A percentile compares a stretch with the other conserved stretches of the same genome.
Evolutionary conservation across 2,113 vertebrate genomes (phyloP).

Genomic region (Ursus arctos): DNA sequence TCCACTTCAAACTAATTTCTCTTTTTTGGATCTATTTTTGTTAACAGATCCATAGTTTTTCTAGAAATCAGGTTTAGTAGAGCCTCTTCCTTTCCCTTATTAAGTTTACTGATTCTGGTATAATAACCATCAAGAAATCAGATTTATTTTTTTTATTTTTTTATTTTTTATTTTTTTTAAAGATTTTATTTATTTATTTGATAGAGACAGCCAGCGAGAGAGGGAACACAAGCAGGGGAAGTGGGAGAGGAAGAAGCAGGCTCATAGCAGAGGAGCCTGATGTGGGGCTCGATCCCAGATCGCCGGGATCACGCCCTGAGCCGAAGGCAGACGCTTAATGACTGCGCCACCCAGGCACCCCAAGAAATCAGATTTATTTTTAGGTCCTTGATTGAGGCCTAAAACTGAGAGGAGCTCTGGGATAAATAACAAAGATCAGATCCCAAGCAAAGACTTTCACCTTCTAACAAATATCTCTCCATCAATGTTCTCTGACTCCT

Average conservation of each 20-base stretch:
- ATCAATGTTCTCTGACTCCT: neutral
- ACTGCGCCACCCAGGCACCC: no score
- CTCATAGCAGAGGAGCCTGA: no score
- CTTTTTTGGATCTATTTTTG: neutral
- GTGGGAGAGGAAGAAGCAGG: no score
- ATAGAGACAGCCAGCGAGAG: no score
- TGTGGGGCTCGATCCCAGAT: no score
- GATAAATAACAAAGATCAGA: neutral
- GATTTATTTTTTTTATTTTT: neutral
- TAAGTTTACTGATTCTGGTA: conserved; percentile 21
- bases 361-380: conserved; percentile 41
- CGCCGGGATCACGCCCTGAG: no score
- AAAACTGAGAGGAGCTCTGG: neutral
- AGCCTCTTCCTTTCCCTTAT: neutral
- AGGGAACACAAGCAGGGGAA: no score
- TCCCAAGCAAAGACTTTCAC: neutral
- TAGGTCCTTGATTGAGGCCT: neutral
- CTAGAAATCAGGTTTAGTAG: neutral
- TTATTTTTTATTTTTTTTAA: no score
- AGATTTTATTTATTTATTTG: no score
- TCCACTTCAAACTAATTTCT: neutral
- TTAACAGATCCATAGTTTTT: neutral
- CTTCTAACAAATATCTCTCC: neutral
- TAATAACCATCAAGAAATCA: conserved; percentile 13
- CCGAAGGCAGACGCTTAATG: no score